These are phyloP conservation scores for Muscidifurax raptorellus DNA, from an alignment of 1,140 invertebrate genomes.

Conservation along the genomic window DNA sequence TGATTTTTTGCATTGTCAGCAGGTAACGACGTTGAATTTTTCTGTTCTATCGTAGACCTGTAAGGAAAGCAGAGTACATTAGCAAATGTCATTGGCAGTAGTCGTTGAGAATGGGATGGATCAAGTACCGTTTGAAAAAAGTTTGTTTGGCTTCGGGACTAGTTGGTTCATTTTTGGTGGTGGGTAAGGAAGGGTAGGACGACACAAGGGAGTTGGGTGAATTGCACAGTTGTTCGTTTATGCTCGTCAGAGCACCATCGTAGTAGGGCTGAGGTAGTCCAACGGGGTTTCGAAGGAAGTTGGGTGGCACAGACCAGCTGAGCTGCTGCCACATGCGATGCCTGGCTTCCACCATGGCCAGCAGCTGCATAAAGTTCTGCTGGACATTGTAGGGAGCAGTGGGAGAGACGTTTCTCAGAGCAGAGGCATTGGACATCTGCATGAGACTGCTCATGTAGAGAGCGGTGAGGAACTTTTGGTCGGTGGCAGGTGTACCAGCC, in stretches of 20 bases:
- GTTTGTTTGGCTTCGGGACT: constrained; percentile 69
- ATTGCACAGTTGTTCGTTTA: constrained; percentile 68
- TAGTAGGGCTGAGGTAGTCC: constrained; percentile 70
- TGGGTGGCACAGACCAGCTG: constrained; percentile 69
- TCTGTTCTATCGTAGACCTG: constrained; percentile 78
- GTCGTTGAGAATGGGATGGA: background rate
- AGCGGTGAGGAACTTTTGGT: constrained; percentile 78
- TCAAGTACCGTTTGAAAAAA: constrained; percentile 71
- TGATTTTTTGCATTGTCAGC: constrained; percentile 79
- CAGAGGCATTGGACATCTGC: constrained; percentile 70
- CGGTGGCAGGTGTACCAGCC: constrained; percentile 69
- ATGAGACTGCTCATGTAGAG: constrained; percentile 79
- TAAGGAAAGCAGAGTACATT: constrained; percentile 56
- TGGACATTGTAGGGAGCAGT: constrained; percentile 66
- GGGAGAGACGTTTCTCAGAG: constrained; percentile 64
- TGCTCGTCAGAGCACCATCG: constrained; percentile 62
- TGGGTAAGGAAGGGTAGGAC: constrained; percentile 67
- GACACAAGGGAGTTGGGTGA: constrained; percentile 65
- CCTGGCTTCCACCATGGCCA: constrained; percentile 73
- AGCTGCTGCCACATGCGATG: constrained; percentile 75
- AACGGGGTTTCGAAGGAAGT: constrained; percentile 66
- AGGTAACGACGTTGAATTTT: constrained; percentile 76
- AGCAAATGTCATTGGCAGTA: background rate
- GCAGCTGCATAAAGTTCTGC: constrained; percentile 70
- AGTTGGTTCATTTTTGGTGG: constrained; percentile 69